phyloP scores from a whole-genome alignment of 2,888 invertebrate genomes.

The Brachyptera risi region DNA sequence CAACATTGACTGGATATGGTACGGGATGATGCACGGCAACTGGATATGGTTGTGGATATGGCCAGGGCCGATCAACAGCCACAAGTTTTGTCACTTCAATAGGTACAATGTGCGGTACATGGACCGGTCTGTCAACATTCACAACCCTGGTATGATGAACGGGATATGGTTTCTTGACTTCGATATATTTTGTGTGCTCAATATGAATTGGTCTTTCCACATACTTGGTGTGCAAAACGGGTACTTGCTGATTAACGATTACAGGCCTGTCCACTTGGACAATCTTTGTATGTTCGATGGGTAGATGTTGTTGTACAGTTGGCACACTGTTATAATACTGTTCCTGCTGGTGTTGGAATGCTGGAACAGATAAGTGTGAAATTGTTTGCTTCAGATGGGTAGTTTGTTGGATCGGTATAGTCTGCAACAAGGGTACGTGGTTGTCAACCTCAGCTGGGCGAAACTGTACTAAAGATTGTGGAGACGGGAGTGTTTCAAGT shows the following conservation, averaged over 20 bases:
- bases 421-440: too few species aligned
- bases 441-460: too few species aligned
- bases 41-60: slow-evolving; percentile 48
- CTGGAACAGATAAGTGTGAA: too few species aligned
- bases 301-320: too few species aligned
- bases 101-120: slow-evolving; percentile 48
- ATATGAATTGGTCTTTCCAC: neutral
- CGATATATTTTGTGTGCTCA: slow-evolving; percentile 17
- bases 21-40: slow-evolving; percentile 46
- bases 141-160: slow-evolving; percentile 38
- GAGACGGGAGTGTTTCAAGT: neutral
- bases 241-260: neutral
- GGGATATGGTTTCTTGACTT: slow-evolving; percentile 28
- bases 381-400: too few species aligned
- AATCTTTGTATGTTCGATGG: neutral
- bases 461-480: neutral
- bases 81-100: slow-evolving; percentile 38
- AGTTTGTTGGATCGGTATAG: too few species aligned
- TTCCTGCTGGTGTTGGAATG: neutral
- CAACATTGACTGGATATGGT: slow-evolving; percentile 35
- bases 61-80: slow-evolving; percentile 44
- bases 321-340: too few species aligned
- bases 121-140: slow-evolving; percentile 49
- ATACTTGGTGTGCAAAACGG: neutral
- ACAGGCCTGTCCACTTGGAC: neutral